These are phyloP conservation scores for Margaritifera margaritifera DNA, from an alignment of 2,888 invertebrate species.

Conservation along the genomic window DNA sequence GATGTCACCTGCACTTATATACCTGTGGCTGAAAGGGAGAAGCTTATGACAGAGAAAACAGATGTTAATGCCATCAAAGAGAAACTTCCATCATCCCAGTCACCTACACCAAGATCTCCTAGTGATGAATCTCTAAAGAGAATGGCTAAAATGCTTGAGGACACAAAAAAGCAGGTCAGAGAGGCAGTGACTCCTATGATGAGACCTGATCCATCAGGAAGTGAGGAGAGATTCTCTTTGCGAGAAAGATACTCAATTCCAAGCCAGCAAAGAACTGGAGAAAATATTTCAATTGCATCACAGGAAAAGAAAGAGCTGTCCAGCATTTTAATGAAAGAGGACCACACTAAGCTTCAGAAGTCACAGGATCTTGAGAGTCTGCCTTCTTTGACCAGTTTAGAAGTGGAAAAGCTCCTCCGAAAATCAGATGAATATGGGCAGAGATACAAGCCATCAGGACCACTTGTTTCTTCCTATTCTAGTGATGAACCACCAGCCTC, in stretches of 20 bases:
- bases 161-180: constrained; percentile 34
- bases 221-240: constrained; percentile 38
- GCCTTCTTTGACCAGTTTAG: constrained; percentile 45
- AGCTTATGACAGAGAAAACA: constrained; percentile 28
- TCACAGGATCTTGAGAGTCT: constrained; percentile 33
- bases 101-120: constrained; percentile 23
- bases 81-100: background rate
- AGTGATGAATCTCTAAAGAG: constrained; percentile 42
- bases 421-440: constrained; percentile 26
- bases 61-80: constrained; percentile 9
- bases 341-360: constrained; percentile 13
- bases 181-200: constrained; percentile 30
- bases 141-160: constrained; percentile 44
- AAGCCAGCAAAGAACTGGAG: constrained; percentile 20
- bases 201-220: constrained; percentile 41
- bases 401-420: constrained; percentile 45
- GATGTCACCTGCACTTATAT: constrained; percentile 23
- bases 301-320: constrained; percentile 4
- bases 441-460: constrained; percentile 3
- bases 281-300: constrained; percentile 14
- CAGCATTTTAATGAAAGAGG: constrained; percentile 2
- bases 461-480: background rate
- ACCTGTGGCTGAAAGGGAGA: constrained; percentile 39
- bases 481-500: background rate
- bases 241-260: constrained; percentile 23